These are phyloP conservation scores for Sterrhoptilus dennistouni DNA, from an alignment of 2,113 vertebrate genomes.

Conservation along the genomic window DNA sequence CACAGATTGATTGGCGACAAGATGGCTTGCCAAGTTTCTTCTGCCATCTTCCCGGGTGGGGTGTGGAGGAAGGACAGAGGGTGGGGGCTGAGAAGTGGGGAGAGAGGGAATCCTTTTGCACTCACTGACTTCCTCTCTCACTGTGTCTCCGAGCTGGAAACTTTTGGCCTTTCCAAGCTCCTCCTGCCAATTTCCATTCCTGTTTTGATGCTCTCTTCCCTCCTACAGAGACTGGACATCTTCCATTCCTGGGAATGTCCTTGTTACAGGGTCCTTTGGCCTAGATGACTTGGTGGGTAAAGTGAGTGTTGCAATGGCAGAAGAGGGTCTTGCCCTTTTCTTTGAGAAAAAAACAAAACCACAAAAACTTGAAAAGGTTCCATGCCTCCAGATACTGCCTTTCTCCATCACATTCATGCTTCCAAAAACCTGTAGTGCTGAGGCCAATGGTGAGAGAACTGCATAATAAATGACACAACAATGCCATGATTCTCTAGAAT, in stretches of 20 bases:
- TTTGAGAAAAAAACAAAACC: background rate
- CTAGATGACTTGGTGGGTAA: background rate
- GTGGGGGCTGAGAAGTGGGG: background rate
- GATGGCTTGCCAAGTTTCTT: conserved; percentile 79
- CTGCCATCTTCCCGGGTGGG: conserved; percentile 54
- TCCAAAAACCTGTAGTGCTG: background rate
- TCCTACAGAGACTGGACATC: background rate
- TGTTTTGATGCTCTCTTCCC: background rate
- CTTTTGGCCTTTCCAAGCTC: background rate
- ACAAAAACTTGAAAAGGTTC: background rate
- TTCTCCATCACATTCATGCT: background rate
- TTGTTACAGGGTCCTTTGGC: background rate
- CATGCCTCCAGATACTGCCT: background rate
- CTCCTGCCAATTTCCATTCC: conserved; percentile 4
- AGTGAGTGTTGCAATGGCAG: background rate
- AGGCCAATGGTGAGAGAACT: background rate
- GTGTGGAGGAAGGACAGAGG: conserved; percentile 39
- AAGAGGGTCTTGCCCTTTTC: background rate
- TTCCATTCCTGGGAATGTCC: background rate
- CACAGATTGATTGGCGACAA: conserved; percentile 84
- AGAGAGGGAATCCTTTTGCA: conserved; percentile 72
- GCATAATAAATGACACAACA: background rate
- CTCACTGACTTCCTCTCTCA: conserved; percentile 36
- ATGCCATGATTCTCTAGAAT: background rate
- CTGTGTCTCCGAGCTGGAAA: conserved; percentile 36